Evolutionary conservation across 2,113 vertebrate genomes (phyloP), one percentile per base, ranked within the genome.

Genomic region (Corydoras sp.): DNA sequence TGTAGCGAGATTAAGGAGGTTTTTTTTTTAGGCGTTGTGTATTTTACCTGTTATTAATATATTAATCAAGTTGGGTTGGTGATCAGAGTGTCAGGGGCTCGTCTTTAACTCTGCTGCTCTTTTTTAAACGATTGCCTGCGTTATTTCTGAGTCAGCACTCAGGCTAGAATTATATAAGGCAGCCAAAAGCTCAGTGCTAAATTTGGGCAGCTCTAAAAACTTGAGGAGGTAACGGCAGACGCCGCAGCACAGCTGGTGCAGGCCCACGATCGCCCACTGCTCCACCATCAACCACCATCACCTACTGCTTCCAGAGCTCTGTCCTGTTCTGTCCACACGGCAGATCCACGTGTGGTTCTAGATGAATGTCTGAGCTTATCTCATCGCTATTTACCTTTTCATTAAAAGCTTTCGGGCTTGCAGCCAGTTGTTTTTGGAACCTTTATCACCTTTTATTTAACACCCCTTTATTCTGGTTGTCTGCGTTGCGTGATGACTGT

Each of bases 131-230:
- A 77, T 69, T 80, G 75, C 74, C 81, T 66, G n/a, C 78, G 80
- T 81, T 81, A 81, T 83, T 85, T 86, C 86, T 78, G 81, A 85
- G 86, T 89, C 86, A 88, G 89, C 86, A 86, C 12, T 81, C 80
- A 81, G 81, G 84, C 75, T 74, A 73, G 51, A 62, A 73, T 86
- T 89, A 89, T 86, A 88, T 87, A 80, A 77, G 82, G 81, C 80
- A 82, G 83, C 78, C 69, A 73, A 79, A 83, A 68, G 80, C 78
- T 18, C 61, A 30, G 64, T 63, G 82, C 85, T 88, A 88, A 88
- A 87, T 89, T 81, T 86, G 82, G 86, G 85, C 73, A 77, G 65
- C 81, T 80, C 77, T 72, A 65, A 75, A 79, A 73, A 81, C 72
- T 79, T 73, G 73, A 78, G 76, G 61, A 71, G 72, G 58, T 69